A percentile compares a stretch with the other conserved stretches of the same genome.
These are phyloP conservation scores for Chloroclysta siterata DNA, from an alignment of 2,888 invertebrate genomes.

Conservation along the genomic window DNA sequence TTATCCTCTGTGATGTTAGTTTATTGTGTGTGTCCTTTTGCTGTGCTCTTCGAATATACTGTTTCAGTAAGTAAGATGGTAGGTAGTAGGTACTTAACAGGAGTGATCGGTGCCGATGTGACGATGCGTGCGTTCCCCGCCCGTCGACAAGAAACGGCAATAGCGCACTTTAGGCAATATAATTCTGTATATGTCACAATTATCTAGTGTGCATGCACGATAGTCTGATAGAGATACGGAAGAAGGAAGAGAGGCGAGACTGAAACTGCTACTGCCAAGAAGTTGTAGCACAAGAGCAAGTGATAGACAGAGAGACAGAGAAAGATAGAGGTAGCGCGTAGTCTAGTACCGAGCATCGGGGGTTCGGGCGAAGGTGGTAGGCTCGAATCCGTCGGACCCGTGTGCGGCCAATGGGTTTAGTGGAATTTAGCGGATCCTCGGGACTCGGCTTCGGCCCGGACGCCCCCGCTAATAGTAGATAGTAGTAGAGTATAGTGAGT, in stretches of 20 bases:
- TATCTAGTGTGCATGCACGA: conserved; percentile 85
- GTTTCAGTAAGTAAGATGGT: conserved; percentile 57
- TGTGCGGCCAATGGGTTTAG: conserved; percentile 56
- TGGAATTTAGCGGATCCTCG: conserved; percentile 73
- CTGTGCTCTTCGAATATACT: conserved; percentile 67
- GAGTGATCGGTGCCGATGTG: conserved; percentile 65
- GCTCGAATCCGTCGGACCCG: conserved; percentile 72
- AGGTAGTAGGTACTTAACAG: conserved; percentile 60
- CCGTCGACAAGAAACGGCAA: conserved; percentile 68
- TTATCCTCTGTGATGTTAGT: conserved; percentile 79
- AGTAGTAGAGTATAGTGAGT: conserved; percentile 81
- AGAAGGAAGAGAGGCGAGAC: conserved; percentile 80
- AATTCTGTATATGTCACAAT: conserved; percentile 82
- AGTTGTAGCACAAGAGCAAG: conserved; percentile 80
- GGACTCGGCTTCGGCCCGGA: conserved; percentile 75
- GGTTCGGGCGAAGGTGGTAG: conserved; percentile 74
- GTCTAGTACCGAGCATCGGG: conserved; percentile 80
- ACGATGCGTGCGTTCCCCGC: conserved; percentile 74
- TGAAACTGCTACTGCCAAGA: conserved; percentile 81
- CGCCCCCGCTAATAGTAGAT: conserved; percentile 78
- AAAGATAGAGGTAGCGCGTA: conserved; percentile 80
- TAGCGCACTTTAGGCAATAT: conserved; percentile 80
- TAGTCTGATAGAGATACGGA: conserved; percentile 80
- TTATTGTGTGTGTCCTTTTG: conserved; percentile 72
- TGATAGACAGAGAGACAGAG: conserved; percentile 80